Conservation (phyloP, 2,113 vertebrate genomes). For the Vicugna pacos region DNA sequence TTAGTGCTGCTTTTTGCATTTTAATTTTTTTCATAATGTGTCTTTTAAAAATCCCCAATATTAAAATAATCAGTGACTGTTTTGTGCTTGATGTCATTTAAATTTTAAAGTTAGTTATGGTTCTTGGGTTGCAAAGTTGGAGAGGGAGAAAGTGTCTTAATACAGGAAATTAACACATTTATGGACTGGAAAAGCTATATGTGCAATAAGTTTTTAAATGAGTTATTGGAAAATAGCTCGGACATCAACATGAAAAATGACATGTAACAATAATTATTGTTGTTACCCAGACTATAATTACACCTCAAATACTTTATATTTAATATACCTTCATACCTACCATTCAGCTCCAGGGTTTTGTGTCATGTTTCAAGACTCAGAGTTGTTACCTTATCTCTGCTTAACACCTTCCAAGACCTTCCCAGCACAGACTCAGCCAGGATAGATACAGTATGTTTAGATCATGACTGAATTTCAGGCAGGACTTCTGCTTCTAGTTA, state of each 20-base stretch:
- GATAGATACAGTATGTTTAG: neutral
- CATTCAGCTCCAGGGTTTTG: neutral
- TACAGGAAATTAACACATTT: conserved; percentile 31
- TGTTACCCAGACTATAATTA: neutral
- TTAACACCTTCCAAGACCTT: neutral
- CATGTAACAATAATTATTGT: neutral
- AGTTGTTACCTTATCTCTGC: neutral
- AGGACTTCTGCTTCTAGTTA: neutral
- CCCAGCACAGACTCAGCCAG: neutral
- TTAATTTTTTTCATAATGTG: conserved; percentile 67
- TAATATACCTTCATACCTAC: neutral
- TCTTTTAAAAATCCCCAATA: conserved; percentile 51
- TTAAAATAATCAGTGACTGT: conserved; percentile 69
- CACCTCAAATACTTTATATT: neutral
- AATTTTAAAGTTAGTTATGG: conserved; percentile 56
- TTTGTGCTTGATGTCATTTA: conserved; percentile 59
- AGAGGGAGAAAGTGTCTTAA: neutral
- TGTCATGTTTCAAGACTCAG: neutral
- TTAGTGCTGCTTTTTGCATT: conserved; percentile 70
- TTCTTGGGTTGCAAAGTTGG: neutral
- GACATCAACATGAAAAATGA: neutral
- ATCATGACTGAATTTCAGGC: neutral
- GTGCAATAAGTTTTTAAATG: neutral
- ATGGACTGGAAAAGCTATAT: neutral
- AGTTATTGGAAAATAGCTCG: neutral